Evolutionary conservation across 30 jellyfish, hydroid and myxozoan genomes (phyloP).

Genomic region (Clytia hemisphaerica): DNA sequence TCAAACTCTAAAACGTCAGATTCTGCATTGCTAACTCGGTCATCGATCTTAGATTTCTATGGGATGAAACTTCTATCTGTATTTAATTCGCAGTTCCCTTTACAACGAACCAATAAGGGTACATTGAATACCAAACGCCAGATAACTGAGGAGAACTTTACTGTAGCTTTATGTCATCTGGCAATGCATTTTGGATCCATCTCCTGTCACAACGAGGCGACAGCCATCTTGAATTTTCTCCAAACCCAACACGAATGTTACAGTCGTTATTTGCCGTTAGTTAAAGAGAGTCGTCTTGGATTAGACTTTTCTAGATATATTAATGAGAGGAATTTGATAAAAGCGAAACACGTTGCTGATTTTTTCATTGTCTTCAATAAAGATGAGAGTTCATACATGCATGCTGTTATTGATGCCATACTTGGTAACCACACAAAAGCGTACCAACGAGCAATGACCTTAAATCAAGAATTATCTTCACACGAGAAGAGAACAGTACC

Average conservation of each 20-base stretch:
- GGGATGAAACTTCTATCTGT: slow-evolving; percentile 29
- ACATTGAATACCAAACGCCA: not conserved
- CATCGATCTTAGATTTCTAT: slow-evolving; percentile 55
- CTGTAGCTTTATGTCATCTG: slow-evolving; percentile 15
- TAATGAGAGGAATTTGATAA: slow-evolving; percentile 5
- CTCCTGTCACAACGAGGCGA: slow-evolving; percentile 7
- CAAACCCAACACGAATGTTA: not conserved
- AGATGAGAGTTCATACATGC: slow-evolving; percentile 3
- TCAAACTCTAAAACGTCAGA: slow-evolving; percentile 1
- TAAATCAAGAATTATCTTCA: not conserved
- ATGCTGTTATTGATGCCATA: slow-evolving; percentile 4
- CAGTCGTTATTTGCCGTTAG: not conserved
- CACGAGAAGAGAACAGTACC: not conserved
- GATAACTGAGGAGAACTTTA: slow-evolving; percentile 15
- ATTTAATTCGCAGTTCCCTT: not conserved
- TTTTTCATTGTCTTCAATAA: not conserved
- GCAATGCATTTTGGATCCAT: not conserved
- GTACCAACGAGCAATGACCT: not conserved
- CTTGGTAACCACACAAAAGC: slow-evolving; percentile 20
- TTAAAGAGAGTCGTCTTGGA: not conserved
- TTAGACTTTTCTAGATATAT: not conserved
- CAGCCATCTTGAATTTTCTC: not conserved
- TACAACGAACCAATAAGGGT: not conserved
- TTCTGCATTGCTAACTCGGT: slow-evolving; percentile 25
- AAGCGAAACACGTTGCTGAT: not conserved